A percentile compares a stretch with the other conserved stretches of the same genome.
Evolutionary conservation across 2,113 vertebrate species (phyloP).

Genomic region (Chaetops frenatus): DNA sequence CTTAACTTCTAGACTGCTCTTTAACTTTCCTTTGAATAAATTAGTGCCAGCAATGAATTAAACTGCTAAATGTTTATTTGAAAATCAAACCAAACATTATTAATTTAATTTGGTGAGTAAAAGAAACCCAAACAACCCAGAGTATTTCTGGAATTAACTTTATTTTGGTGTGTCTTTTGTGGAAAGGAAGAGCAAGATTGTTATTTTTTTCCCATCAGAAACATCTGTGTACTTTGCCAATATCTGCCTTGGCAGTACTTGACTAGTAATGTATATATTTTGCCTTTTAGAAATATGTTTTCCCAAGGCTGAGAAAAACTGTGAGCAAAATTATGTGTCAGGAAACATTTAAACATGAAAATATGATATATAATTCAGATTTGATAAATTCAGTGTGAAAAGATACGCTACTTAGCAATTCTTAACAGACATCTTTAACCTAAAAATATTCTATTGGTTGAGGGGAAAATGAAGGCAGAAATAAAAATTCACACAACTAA

Average conservation of each 20-base stretch:
- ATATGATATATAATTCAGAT: not conserved
- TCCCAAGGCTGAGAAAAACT: not conserved
- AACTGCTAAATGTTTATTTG: not conserved
- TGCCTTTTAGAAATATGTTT: not conserved
- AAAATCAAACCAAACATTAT: not conserved
- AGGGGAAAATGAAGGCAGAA: not conserved
- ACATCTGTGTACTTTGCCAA: not conserved
- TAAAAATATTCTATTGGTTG: not conserved
- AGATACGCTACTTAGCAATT: not conserved
- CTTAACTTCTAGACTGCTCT: not conserved
- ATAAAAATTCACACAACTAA: not conserved
- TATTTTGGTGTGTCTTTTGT: not conserved
- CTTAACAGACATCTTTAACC: not conserved
- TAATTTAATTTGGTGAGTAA: not conserved
- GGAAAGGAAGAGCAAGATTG: not conserved
- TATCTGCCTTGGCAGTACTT: not conserved
- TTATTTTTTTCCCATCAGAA: not conserved
- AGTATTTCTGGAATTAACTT: not conserved
- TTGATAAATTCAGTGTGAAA: constrained; percentile 15
- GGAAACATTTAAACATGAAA: not conserved
- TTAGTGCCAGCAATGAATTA: not conserved
- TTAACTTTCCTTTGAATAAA: not conserved
- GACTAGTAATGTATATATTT: not conserved
- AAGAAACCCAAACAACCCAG: not conserved
- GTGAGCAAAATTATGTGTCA: not conserved